Base-by-base conservation (phyloP, 1,140 invertebrate species). In the Cataglyphis hispanica region DNA sequence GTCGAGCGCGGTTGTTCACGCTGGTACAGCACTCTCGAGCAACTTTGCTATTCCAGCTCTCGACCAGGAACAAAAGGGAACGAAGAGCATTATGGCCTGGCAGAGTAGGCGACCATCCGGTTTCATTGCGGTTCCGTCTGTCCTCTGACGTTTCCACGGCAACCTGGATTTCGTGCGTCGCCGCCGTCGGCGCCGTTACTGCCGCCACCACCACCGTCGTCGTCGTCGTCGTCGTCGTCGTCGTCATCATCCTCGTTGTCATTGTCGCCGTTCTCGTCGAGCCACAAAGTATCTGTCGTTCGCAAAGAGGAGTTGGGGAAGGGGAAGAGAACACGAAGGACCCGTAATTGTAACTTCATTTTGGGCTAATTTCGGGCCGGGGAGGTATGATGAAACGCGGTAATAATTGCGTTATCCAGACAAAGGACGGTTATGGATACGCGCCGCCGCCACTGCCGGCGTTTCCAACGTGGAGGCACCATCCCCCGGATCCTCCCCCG, bases 341-440 rank as follows among this genome's bases (percentile, higher is more conserved):
- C 85, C 91, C 92, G 94, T 95, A 95, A 95, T 95, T 95, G 94
- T 95, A 95, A 95, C 94, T 95, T 95, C 94, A 94, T 95, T 95
- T 95, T 93, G 93, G 93, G 94, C 95, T 95, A 95, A 95, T 95
- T 95, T 94, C 90, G 90, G 91, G 84, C 91, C 86, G 93, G 93
- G 93, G 93, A 93, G 91, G 92, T 95, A 95, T 95, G 94, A 95
- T 95, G 94, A 95, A 95, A 95, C 94, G 92, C 92, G 91, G 93
- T 94, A 94, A 95, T 95, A 95, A 95, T 95, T 93, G 93, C 89
- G 91, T 95, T 95, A 95, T 91, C 92, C 88, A 94, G 94, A 95
- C 94, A 95, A 95, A 95, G 93, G 94, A 93, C 86, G 93, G 94
- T 95, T 95, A 95, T 95, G 94, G 95, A 95, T 95, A 95, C 93